Conservation (phyloP, 2,888 invertebrate species). For the Eupithecia insigniata region DNA sequence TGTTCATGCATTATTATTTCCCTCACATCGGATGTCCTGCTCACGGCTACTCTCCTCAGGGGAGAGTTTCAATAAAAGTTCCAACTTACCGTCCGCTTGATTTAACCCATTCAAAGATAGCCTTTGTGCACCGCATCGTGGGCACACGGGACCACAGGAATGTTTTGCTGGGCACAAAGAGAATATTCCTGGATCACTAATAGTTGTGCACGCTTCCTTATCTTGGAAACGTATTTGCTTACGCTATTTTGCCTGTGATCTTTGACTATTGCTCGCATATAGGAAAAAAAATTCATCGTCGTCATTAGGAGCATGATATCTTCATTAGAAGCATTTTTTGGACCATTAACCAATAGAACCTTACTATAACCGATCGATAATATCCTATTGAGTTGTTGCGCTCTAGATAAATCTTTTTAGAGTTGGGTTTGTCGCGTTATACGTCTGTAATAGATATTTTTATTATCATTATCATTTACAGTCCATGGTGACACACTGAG, state of each 20-base stretch:
- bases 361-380: not conserved
- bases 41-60: conserved; percentile 22
- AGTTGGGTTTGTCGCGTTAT: no score
- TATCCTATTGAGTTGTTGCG: not conserved
- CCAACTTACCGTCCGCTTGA: conserved; percentile 45
- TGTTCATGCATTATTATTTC: not conserved
- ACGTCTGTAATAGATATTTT: not conserved
- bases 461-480: not conserved
- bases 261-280: not conserved
- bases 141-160: conserved; percentile 37
- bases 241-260: not conserved
- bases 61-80: conserved; percentile 41
- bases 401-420: not conserved
- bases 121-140: conserved; percentile 43
- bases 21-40: conserved; percentile 6
- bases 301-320: no score
- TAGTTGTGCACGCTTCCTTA: not conserved
- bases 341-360: not conserved
- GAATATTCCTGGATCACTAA: conserved; percentile 28
- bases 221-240: not conserved
- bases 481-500: not conserved
- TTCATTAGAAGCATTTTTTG: not conserved
- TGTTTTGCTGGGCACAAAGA: conserved; percentile 28
- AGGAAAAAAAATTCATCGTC: no score
- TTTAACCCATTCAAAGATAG: conserved; percentile 49